A percentile compares a stretch with the other conserved stretches of the same genome.
Conservation (phyloP, 2,888 invertebrate genomes). For the Pteria penguin region DNA sequence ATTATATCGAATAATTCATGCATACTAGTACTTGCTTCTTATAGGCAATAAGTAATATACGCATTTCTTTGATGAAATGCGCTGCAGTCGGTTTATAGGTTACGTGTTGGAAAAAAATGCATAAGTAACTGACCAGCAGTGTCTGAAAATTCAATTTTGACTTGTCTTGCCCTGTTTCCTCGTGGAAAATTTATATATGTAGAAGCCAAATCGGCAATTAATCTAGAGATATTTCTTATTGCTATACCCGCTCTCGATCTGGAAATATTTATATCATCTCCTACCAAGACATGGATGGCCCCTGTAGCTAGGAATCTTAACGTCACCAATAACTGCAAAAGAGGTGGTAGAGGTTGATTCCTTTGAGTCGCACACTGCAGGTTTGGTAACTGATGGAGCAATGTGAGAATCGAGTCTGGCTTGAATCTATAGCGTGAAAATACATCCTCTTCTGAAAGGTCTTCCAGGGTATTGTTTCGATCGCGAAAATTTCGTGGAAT, state of each 20-base stretch:
- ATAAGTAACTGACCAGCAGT: neutral
- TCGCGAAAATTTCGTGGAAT: neutral
- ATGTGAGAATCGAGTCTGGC: neutral
- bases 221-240: neutral
- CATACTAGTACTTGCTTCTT: no score
- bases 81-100: no score
- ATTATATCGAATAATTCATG: no score
- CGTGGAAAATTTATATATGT: neutral
- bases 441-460: neutral
- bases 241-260: neutral
- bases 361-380: neutral
- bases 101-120: no score
- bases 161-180: neutral
- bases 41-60: no score
- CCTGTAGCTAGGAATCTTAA: neutral
- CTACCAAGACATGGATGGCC: neutral
- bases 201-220: neutral
- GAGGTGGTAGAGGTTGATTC: constrained; percentile 1
- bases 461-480: neutral
- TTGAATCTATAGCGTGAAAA: neutral
- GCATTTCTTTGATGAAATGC: no score
- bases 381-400: neutral
- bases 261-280: neutral
- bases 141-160: neutral
- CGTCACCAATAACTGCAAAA: neutral